Conservation (phyloP, 2,113 vertebrate species). For the Monopterus albus region DNA sequence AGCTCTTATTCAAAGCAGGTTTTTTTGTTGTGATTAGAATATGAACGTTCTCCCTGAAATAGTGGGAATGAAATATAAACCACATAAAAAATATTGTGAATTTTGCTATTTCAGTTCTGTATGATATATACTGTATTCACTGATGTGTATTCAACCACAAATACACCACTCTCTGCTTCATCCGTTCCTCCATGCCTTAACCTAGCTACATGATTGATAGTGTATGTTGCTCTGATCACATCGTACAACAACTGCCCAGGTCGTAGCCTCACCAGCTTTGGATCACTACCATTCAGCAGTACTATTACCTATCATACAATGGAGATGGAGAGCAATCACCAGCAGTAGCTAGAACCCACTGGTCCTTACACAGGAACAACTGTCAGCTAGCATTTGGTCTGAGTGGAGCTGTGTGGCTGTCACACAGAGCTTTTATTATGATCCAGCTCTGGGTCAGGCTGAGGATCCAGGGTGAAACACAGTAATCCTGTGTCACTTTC, state of each 20-base stretch:
- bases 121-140: neutral
- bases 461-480: conserved; percentile 59
- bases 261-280: conserved; percentile 23
- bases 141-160: conserved; percentile 26
- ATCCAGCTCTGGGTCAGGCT: conserved; percentile 58
- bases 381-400: conserved; percentile 68
- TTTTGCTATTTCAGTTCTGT: neutral
- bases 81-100: conserved; percentile 7
- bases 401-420: conserved; percentile 70
- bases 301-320: conserved; percentile 55
- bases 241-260: conserved; percentile 35
- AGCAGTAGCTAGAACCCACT: conserved; percentile 41
- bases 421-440: conserved; percentile 73
- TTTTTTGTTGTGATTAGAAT: neutral
- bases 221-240: conserved; percentile 10
- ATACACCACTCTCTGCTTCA: neutral
- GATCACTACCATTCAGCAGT: conserved; percentile 28
- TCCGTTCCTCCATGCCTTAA: conserved; percentile 43
- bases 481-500: conserved; percentile 69
- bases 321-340: conserved; percentile 29
- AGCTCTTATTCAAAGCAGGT: conserved; percentile 12
- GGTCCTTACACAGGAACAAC: conserved; percentile 55
- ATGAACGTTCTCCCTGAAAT: neutral
- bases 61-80: conserved; percentile 11
- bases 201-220: conserved; percentile 67